Evolutionary conservation across 2,888 invertebrate species (phyloP).

Genomic region (Augochlorella aurata): DNA sequence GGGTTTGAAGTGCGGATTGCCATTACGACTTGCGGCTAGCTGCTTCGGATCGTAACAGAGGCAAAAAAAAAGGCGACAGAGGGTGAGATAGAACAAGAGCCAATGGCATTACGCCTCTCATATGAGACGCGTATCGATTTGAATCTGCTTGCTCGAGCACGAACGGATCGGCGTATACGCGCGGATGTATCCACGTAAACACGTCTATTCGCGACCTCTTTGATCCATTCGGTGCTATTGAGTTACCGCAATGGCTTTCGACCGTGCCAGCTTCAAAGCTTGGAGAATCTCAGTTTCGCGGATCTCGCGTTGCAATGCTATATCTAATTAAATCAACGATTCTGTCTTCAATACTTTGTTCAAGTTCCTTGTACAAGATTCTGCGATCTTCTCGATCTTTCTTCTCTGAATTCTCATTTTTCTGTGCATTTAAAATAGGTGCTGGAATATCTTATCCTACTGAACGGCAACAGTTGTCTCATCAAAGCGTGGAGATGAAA

Average conservation of each 20-base stretch:
- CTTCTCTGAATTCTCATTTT: not conserved
- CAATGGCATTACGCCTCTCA: constrained; percentile 43
- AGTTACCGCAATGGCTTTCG: constrained; percentile 59
- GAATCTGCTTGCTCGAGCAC: constrained; percentile 48
- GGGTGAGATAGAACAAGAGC: not conserved
- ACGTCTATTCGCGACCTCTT: constrained; percentile 54
- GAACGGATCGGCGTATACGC: constrained; percentile 38
- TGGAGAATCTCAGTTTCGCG: constrained; percentile 50
- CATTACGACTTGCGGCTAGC: not conserved
- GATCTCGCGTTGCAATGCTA: constrained; percentile 43
- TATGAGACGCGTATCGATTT: constrained; percentile 53
- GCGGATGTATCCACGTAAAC: constrained; percentile 49
- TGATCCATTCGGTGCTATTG: constrained; percentile 59
- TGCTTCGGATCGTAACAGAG: constrained; percentile 2
- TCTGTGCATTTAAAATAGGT: too few relatives aligned
- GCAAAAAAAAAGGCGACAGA: constrained; percentile 18
- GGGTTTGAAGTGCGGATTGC: not conserved
- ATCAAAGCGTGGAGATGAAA: too few relatives aligned
- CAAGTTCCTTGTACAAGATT: constrained; percentile 1
- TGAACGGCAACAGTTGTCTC: too few relatives aligned
- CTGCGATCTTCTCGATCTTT: not conserved
- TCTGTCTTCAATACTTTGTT: not conserved
- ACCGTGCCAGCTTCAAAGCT: constrained; percentile 49
- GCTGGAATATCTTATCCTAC: too few relatives aligned
- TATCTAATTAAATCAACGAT: not conserved